Base-by-base conservation (phyloP, 2,113 vertebrate genomes). In the Arizona elegans region DNA sequence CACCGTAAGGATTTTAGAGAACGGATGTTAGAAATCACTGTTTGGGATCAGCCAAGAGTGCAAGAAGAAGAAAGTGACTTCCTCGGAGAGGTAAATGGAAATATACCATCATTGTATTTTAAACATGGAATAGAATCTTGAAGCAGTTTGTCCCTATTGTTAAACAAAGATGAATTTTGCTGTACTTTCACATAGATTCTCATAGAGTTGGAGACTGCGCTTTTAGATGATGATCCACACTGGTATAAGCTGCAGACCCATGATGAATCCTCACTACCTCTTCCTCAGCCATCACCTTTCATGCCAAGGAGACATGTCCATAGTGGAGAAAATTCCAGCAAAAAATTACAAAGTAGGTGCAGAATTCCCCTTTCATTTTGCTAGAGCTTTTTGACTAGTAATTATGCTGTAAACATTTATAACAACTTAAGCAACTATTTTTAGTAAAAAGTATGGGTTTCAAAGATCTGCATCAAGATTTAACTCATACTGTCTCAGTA, bases 201-300 rank as follows among this genome's bases (percentile, higher is more conserved):
- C 92, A 99, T 99, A 95, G 99, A 99, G 97, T 92, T 99, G 97
- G 99, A 99, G 97, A 99, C 99, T 19, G 99, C 99, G 5, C 97
- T 99, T 96, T 96, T 99, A 95, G 99, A 99, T 53, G 99, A 99
- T 97, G 98, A 98, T 91, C 98, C 99, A 70, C 99, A 99, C 94
- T 99, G 99, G 99, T 99, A 99, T 96, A 99, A 99, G 96, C 98
- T 99, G 93, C 99, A 99, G 97, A 98, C 98, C 11, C 99, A 99
- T 9, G 99, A 99, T 93, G 98, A 98, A 94, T 99, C 99, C 94
- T 99, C 99, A 92, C 98, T 99, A 98, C 99, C 99, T 97, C 98
- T 99, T 97, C 99, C 99, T 95, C 99, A 99, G 96, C 99, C 99
- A 90, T 99, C 99, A 65, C 99, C 99, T 47, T 99, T 99, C 98